Conservation (phyloP, 2,113 vertebrate species). For the Nothoprocta pentlandii region DNA sequence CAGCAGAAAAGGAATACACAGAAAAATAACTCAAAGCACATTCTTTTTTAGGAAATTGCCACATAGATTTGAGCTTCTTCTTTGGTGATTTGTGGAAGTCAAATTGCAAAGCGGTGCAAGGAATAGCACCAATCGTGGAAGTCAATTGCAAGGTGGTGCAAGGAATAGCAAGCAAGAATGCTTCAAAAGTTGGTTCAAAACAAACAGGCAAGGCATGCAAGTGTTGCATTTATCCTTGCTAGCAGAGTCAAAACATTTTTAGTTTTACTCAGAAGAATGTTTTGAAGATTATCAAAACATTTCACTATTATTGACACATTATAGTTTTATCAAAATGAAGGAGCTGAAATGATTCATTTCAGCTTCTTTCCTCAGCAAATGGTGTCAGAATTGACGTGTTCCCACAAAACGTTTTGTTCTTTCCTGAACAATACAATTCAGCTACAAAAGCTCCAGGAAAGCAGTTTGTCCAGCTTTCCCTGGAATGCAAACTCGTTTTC, state of each 20-base stretch:
- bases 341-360: neutral
- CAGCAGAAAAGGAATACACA: neutral
- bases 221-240: neutral
- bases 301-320: neutral
- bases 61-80: neutral
- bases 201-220: neutral
- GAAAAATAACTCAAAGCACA: neutral
- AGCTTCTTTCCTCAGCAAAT: neutral
- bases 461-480: neutral
- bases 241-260: neutral
- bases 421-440: neutral
- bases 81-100: neutral
- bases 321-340: neutral
- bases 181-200: neutral
- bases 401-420: neutral
- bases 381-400: neutral
- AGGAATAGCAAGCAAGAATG: neutral
- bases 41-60: neutral
- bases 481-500: neutral
- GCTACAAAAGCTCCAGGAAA: neutral
- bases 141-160: neutral
- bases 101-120: too few relatives aligned
- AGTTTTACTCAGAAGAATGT: neutral
- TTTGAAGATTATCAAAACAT: constrained; percentile 25
- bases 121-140: neutral